A percentile compares a stretch with the other conserved stretches of the same genome.
Evolutionary conservation across 2,113 vertebrate genomes (phyloP).

Genomic region (Paedocypris sp.): DNA sequence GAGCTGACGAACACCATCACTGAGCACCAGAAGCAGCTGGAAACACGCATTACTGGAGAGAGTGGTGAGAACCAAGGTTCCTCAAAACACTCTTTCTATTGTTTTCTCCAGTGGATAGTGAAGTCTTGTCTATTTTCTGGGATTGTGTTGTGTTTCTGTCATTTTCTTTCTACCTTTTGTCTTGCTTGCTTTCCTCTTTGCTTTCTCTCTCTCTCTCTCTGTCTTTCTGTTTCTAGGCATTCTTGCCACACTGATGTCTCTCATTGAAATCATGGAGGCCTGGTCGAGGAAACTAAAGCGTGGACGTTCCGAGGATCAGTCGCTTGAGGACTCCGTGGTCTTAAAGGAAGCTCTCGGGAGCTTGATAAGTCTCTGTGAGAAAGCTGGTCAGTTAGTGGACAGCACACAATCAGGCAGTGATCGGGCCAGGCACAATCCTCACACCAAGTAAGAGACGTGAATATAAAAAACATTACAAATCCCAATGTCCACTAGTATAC

Average conservation of each 20-base stretch:
- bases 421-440: slow-evolving; percentile 12
- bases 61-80: slow-evolving; percentile 53
- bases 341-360: slow-evolving; percentile 45
- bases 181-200: no score
- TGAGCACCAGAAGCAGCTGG: slow-evolving; percentile 53
- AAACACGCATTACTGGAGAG: slow-evolving; percentile 53
- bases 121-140: slow-evolving; percentile 11
- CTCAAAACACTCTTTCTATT: neutral
- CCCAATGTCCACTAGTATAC: no score
- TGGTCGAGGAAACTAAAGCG: slow-evolving; percentile 51
- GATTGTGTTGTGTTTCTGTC: no score
- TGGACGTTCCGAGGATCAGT: slow-evolving; percentile 3
- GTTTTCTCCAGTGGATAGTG: neutral
- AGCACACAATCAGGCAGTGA: slow-evolving; percentile 36
- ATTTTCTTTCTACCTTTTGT: no score
- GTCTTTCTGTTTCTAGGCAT: no score
- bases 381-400: slow-evolving; percentile 32
- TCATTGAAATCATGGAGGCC: slow-evolving; percentile 53
- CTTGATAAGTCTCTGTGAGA: slow-evolving; percentile 51
- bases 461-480: neutral
- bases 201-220: no score
- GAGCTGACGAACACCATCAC: slow-evolving; percentile 42
- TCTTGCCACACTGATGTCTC: slow-evolving; percentile 45
- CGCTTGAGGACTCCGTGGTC: slow-evolving; percentile 46
- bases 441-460: slow-evolving; percentile 42